Base-by-base conservation (phyloP, 1,140 invertebrate species). In the Drosophila nikananu region DNA sequence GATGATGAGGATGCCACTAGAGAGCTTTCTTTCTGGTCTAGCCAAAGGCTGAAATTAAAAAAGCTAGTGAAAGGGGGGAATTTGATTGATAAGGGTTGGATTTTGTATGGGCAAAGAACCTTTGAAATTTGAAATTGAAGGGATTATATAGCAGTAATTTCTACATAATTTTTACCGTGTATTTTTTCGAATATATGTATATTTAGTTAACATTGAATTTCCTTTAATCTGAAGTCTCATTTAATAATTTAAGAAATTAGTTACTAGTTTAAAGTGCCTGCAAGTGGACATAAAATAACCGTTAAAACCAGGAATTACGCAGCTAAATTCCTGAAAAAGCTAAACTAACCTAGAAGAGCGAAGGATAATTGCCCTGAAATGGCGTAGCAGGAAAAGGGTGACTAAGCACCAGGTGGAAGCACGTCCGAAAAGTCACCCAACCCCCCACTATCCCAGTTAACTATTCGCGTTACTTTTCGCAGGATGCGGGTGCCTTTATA, bases 401-500 rank as follows among this genome's bases (percentile, higher is more conserved):
- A 86, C 83, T 86, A 86, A 86, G 83, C 83, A 81, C 79, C 83
- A 86, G 83, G 79, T 86, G 83, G 83, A 76, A 80, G 61, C 70
- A 48, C 49, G 48, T 66, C 39, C 59, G 23, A 79, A 30, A 71
- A 23, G 37, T 44, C 23, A 17, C 49, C 67, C 49, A 46, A 67
- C 49, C 67, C 35, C 41, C 74, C 39, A 44, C 52, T 55, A 59
- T 17, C 9, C 39, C 30, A 52, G 9, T 65, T 75, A 83, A 84
- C 73, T 84, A 84, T 84, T 84, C 84, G 59, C 70, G 27, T 81
- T 86, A 75, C 60, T 78, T 84, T 81, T 39, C 0, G 15, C 52
- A 37, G 65, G 37, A 84, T 84, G 66, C 66, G 72, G 61, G 71
- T 76, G 59, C 75, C n/a, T 51, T 46, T 66, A 39, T 10, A 23